A percentile compares a stretch with the other conserved stretches of the same genome.
These are phyloP conservation scores for Myiotriccus ornatus DNA, from an alignment of 2,797 vertebrate genomes.

Conservation along the genomic window DNA sequence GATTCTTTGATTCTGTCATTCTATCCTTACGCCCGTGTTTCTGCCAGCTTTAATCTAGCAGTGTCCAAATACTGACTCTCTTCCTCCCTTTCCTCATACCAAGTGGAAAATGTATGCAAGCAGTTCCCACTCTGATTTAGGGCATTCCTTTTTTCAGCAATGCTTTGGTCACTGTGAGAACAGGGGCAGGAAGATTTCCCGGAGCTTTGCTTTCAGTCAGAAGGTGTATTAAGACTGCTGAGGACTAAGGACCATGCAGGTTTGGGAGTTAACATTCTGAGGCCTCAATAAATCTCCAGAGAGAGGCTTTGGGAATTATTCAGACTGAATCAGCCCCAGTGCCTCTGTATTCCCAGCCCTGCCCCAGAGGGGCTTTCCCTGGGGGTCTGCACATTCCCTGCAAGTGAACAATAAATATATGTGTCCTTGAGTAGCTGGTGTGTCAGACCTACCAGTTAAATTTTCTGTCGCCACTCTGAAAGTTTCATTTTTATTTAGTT, in stretches of 20 bases:
- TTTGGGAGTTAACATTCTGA: neutral
- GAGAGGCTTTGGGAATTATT: neutral
- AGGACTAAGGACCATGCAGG: neutral
- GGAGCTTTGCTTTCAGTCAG: neutral
- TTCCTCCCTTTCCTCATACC: neutral
- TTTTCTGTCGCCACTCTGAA: neutral
- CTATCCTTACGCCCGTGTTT: neutral
- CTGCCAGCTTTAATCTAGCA: neutral
- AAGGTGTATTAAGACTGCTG: neutral
- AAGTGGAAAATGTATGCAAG: neutral
- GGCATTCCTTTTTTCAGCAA: rapidly evolving
- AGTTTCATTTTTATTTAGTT: neutral
- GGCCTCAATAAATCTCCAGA: neutral
- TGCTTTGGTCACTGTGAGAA: neutral
- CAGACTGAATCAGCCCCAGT: neutral
- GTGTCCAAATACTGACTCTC: neutral
- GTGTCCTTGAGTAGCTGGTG: neutral
- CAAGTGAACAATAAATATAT: rapidly evolving
- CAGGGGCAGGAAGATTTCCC: neutral
- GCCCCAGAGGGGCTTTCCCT: neutral
- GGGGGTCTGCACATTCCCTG: neutral
- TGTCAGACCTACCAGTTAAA: neutral
- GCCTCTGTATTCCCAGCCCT: neutral
- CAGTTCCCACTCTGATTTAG: neutral
- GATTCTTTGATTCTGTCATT: neutral